Evolutionary conservation across 2,888 invertebrate genomes (phyloP).

Genomic region (Brassicogethes aeneus): DNA sequence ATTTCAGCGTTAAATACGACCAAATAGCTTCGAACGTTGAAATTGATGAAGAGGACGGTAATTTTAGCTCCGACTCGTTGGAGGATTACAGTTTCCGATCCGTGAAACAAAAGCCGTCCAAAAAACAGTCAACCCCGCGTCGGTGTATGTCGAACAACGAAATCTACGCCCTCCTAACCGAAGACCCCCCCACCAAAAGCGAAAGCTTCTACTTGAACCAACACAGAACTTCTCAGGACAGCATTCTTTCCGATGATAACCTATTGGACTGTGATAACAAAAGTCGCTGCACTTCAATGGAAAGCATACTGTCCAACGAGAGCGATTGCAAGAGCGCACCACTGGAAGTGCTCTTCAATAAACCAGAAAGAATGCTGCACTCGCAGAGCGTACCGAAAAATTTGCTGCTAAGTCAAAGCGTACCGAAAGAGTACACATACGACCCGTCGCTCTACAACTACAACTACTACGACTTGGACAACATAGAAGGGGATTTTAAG

Average conservation of each 20-base stretch:
- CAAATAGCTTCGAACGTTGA: conserved; percentile 17
- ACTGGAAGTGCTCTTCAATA: conserved; percentile 56
- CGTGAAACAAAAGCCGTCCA: conserved; percentile 9
- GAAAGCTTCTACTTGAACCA: conserved; percentile 76
- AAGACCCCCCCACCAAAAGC: conserved; percentile 50
- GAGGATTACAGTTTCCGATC: conserved; percentile 55
- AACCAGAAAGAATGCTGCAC: conserved; percentile 21
- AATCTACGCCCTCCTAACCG: conserved; percentile 46
- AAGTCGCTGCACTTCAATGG: conserved; percentile 68
- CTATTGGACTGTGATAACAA: conserved; percentile 36
- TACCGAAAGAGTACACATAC: conserved; percentile 23
- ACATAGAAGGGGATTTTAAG: conserved; percentile 7
- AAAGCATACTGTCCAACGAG: conserved; percentile 73
- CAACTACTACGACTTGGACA: too few species aligned
- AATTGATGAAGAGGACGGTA: conserved; percentile 50
- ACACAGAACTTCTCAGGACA: conserved; percentile 65
- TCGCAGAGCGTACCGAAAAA: conserved; percentile 30
- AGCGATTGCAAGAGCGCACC: conserved; percentile 72
- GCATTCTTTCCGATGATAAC: conserved; percentile 60
- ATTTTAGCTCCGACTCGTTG: conserved; percentile 71
- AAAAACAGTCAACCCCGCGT: conserved; percentile 43
- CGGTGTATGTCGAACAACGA: conserved; percentile 72
- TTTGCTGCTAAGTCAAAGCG: conserved; percentile 24
- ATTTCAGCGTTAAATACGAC: conserved; percentile 34
- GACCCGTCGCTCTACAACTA: conserved; percentile 8